Conservation (phyloP, 1,140 invertebrate genomes). For the Globodera ellingtonae region DNA sequence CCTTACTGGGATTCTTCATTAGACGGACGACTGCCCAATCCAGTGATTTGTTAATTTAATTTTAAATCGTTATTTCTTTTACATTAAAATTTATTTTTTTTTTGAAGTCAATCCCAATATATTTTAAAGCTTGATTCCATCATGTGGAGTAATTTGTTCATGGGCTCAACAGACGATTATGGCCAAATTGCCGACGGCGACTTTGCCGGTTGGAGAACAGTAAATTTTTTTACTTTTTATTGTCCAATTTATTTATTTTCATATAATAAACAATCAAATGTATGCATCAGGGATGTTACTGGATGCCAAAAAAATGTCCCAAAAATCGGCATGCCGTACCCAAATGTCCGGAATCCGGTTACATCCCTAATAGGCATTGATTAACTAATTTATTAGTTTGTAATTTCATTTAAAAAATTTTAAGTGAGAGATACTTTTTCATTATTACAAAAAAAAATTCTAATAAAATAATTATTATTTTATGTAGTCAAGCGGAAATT, state of each 20-base stretch:
- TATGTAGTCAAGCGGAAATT: not conserved
- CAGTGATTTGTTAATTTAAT: not conserved
- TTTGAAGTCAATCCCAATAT: not conserved
- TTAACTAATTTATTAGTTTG: too few species aligned
- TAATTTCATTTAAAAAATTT: too few species aligned
- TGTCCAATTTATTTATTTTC: too few species aligned
- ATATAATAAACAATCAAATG: too few species aligned
- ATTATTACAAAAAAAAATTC: too few species aligned
- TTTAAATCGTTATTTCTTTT: not conserved
- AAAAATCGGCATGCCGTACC: too few species aligned
- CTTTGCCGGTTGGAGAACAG: conserved; percentile 11
- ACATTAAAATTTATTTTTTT: not conserved
- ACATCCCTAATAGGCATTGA: too few species aligned
- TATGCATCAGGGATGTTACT: too few species aligned
- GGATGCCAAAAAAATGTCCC: too few species aligned
- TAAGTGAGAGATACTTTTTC: too few species aligned
- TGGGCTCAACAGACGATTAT: not conserved
- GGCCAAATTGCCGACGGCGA: conserved; percentile 6
- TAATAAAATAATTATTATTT: not conserved
- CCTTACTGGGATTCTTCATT: conserved; percentile 23
- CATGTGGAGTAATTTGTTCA: not conserved
- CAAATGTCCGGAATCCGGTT: too few species aligned
- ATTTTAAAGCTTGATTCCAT: not conserved
- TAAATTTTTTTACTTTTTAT: not conserved
- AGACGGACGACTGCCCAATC: not conserved